Percentiles rank a stretch among this genome's conserved stretches.
Evolutionary conservation across 2,888 invertebrate genomes (phyloP).

Genomic region (Xestoiulus laeticollis): DNA sequence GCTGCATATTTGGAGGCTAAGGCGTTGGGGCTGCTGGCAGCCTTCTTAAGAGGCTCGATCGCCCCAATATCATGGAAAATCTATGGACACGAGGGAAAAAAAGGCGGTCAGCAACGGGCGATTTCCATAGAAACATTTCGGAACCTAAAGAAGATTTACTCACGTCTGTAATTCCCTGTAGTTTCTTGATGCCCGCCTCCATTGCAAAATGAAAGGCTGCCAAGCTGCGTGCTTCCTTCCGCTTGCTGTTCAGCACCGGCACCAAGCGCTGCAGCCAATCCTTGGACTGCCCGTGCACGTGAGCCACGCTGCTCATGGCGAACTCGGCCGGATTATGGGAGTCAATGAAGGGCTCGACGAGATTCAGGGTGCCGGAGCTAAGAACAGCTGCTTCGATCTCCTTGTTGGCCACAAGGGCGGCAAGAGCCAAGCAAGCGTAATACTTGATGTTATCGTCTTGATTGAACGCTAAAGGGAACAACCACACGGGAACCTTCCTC

Average conservation of each 20-base stretch:
- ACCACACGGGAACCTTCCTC: constrained; percentile 92
- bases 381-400: constrained; percentile 97
- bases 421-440: constrained; percentile 97
- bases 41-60: constrained; percentile 91
- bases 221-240: constrained; percentile 94
- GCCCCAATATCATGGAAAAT: constrained; percentile 95
- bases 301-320: constrained; percentile 88
- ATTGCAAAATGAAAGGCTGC: constrained; percentile 98
- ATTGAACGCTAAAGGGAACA: constrained; percentile 96
- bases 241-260: constrained; percentile 91
- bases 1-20: constrained; percentile 97
- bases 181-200: constrained; percentile 98
- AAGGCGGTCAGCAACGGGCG: not conserved
- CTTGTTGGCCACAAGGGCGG: constrained; percentile 94
- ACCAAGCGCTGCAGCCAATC: constrained; percentile 93
- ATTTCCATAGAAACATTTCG: not conserved
- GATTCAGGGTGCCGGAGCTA: constrained; percentile 93
- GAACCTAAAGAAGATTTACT: constrained; percentile 11
- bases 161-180: constrained; percentile 83
- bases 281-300: constrained; percentile 95
- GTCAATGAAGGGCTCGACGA: constrained; percentile 96
- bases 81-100: constrained; percentile 57
- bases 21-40: constrained; percentile 97
- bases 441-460: constrained; percentile 97
- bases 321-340: constrained; percentile 95